Percentiles rank a stretch among this genome's conserved stretches.
phyloP scores from a whole-genome alignment of 2,113 vertebrate species.

The Daubentonia madagascariensis region DNA sequence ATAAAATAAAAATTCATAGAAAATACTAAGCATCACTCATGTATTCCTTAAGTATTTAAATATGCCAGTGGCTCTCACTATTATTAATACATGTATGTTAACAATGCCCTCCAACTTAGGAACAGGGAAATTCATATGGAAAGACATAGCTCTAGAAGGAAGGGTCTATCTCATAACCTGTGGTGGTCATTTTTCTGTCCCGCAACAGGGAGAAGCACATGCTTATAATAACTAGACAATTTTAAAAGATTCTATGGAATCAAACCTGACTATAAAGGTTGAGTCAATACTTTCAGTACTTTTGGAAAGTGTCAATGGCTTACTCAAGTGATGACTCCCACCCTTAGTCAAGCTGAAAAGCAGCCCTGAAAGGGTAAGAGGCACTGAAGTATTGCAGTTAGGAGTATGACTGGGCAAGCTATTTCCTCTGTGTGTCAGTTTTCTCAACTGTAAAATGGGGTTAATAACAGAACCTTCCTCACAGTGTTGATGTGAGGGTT shows the following conservation, averaged over 20 bases:
- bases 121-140: neutral
- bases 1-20: neutral
- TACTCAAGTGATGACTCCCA: neutral
- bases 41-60: neutral
- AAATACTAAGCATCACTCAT: neutral
- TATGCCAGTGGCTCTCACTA: neutral
- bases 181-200: neutral
- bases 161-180: neutral
- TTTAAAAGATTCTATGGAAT: neutral
- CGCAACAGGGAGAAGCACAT: neutral
- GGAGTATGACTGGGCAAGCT: neutral
- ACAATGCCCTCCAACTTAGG: neutral
- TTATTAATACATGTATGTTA: neutral
- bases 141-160: neutral
- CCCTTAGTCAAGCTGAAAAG: neutral
- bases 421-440: neutral
- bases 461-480: neutral
- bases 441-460: neutral
- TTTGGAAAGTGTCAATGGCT: neutral
- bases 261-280: no score
- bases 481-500: neutral
- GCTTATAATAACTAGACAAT: neutral
- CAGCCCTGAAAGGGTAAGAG: neutral
- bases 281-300: neutral
- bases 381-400: neutral